These are phyloP conservation scores for Eulemur albifrons DNA, from an alignment of 2,797 vertebrate species.

Conservation along the genomic window DNA sequence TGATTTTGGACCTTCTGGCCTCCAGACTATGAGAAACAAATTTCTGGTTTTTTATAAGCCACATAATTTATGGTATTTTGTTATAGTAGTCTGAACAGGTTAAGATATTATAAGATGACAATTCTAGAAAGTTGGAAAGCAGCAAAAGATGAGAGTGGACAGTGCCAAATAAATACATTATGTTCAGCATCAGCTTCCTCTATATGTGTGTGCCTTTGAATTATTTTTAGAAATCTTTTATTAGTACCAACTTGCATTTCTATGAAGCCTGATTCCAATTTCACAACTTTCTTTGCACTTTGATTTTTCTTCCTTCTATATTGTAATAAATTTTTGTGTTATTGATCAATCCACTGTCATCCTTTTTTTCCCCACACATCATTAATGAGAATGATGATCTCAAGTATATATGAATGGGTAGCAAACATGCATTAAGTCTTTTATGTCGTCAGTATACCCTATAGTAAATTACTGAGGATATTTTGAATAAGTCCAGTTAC, in stretches of 20 bases:
- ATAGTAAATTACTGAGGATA: not conserved
- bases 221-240: not conserved
- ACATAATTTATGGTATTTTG: not conserved
- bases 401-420: not conserved
- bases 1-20: not conserved
- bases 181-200: not conserved
- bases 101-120: not conserved
- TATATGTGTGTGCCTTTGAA: not conserved
- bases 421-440: not conserved
- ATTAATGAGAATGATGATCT: not conserved
- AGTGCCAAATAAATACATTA: not conserved
- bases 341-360: not conserved
- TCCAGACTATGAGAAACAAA: not conserved
- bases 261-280: not conserved
- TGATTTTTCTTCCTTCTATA: not conserved
- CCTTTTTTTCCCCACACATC: slow-evolving; percentile 11
- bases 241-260: not conserved
- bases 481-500: slow-evolving; percentile 10
- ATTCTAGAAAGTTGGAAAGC: not conserved
- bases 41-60: not conserved
- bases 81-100: not conserved
- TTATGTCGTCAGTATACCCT: not conserved
- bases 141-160: not conserved
- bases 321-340: not conserved
- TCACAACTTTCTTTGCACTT: not conserved